Evolutionary conservation across 1,140 invertebrate genomes (phyloP).

Genomic region (Vanessa atalanta): DNA sequence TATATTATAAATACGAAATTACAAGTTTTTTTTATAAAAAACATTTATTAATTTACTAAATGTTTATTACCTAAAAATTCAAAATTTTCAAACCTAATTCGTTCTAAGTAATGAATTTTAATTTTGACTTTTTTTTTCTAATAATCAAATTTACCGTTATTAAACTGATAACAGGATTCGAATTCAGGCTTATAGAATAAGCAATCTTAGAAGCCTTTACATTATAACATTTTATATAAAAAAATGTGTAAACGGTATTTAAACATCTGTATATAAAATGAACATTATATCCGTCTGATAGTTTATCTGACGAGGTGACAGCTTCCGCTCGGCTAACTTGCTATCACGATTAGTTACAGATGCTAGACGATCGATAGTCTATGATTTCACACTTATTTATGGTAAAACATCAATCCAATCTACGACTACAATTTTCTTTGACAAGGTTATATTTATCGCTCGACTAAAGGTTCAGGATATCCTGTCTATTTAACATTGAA

Average conservation of each 20-base stretch:
- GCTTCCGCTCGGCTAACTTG: slow-evolving; percentile 42
- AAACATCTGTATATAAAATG: slow-evolving; percentile 16
- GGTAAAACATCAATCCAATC: background rate
- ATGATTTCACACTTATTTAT: slow-evolving; percentile 20
- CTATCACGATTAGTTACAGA: slow-evolving; percentile 51
- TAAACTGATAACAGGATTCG: too few species aligned
- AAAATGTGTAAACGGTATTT: background rate
- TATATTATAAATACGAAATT: too few species aligned
- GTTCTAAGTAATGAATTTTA: too few species aligned
- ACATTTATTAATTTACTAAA: too few species aligned
- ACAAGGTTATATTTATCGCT: background rate
- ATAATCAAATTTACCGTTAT: too few species aligned
- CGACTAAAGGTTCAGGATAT: slow-evolving; percentile 3
- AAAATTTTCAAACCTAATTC: too few species aligned
- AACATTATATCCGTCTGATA: slow-evolving; percentile 38
- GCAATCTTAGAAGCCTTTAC: too few species aligned
- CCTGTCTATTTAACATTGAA: slow-evolving; percentile 1
- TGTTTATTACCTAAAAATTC: too few species aligned
- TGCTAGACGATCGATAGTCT: slow-evolving; percentile 36
- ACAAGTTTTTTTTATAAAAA: too few species aligned
- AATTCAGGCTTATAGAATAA: too few species aligned
- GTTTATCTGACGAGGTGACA: slow-evolving; percentile 42
- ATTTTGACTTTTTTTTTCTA: too few species aligned
- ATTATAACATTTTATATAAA: background rate
- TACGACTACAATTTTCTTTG: background rate